Base-by-base conservation (phyloP, 53 echinoderm and acorn worm species). In the Antedon mediterranea region DNA sequence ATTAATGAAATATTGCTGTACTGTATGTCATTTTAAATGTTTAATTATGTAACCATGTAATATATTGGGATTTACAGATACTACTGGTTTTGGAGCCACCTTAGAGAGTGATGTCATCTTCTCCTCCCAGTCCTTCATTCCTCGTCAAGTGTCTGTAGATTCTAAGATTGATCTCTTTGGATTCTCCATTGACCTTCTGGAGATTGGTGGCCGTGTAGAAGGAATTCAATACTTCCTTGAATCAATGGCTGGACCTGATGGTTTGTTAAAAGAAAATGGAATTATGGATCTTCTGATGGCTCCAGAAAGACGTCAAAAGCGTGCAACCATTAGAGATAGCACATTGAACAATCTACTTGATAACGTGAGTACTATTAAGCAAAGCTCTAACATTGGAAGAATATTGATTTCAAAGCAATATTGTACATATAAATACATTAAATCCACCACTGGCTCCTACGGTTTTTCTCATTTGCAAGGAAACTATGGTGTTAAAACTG, bases 151-250 rank as follows among this genome's bases (percentile, higher is more conserved):
- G 31, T 79, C 76, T 29, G 28, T 91, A 71, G 85, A 82, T 81
- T 71, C 78, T 33, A 88, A 85, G 26, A 71, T 82, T 29, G 74
- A 85, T 15, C n/a, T 88, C 81, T 91, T 85, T 32, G 91, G 91
- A 18, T 91, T 85, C 41, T 82, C 85, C 5, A 32, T 91, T 72
- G 83, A 91, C 34, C 81, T 85, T 30, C 83, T 90, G 75, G 91
- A 91, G 90, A 86, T 90, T 31, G 90, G 90, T 23, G 90, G 90
- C 31, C 90, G 90, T 71, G 32, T 90, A 31, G 90, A 90, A 78
- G 90, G 90, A 7, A 78, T 90, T 34, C 84, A 90, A 28, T 73
- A 82, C 0, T 32, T 85, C 31, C 71, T 90, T 32, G 90, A 90
- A 44, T 74, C 79, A 30, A 71, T 75, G 77, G 73, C 88, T 15